These are phyloP conservation scores for Mystacornis crossleyi DNA, from an alignment of 2,113 vertebrate species.

Conservation along the genomic window DNA sequence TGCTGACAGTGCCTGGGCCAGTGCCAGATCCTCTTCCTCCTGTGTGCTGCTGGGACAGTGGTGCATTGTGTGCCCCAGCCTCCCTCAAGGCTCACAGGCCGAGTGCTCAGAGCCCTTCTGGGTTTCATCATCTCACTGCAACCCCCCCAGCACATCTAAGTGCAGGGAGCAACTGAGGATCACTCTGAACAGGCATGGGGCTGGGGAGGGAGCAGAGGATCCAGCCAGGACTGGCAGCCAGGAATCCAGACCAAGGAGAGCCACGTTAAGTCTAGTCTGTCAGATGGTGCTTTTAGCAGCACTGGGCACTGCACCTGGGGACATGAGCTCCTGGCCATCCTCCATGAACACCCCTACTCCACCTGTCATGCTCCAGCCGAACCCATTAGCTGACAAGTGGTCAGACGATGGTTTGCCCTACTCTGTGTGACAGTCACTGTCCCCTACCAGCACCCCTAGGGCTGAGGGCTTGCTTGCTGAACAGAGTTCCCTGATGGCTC, in stretches of 20 bases:
- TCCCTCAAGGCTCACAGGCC: rapidly evolving
- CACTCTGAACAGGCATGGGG: background rate
- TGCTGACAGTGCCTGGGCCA: conserved; percentile 92
- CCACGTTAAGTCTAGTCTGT: background rate
- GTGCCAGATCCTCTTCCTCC: conserved; percentile 92
- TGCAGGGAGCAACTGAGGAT: background rate
- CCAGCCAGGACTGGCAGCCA: background rate
- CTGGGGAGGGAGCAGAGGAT: background rate
- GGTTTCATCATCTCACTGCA: background rate
- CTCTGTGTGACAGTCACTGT: background rate
- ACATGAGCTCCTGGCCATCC: rapidly evolving
- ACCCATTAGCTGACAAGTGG: background rate
- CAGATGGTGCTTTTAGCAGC: background rate
- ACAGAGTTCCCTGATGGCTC: background rate
- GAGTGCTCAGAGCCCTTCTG: background rate
- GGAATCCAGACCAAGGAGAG: background rate
- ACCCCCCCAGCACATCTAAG: background rate
- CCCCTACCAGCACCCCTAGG: background rate
- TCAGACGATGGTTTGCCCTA: background rate
- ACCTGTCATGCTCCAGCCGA: rapidly evolving
- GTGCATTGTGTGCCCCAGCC: background rate
- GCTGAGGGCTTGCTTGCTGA: background rate
- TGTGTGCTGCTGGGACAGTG: conserved; percentile 80
- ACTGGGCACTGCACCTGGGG: background rate
- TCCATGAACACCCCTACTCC: background rate